Evolutionary conservation across 2,888 invertebrate species (phyloP), one percentile per base, ranked within the genome.

Genomic region (Drosophila pullipes): DNA sequence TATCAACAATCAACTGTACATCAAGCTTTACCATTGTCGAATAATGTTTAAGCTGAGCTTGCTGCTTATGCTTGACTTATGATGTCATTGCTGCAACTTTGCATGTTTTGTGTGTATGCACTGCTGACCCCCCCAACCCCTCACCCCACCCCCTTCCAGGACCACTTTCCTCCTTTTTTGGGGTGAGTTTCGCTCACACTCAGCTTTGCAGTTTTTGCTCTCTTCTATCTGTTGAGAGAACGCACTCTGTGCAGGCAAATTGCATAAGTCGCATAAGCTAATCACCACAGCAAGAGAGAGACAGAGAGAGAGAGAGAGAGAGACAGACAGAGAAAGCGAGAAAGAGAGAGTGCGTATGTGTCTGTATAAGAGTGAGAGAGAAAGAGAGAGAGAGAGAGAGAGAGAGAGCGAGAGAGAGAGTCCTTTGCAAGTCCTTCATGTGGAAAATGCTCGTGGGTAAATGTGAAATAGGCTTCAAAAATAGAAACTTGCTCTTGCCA

Each of bases 191-290:
- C 22, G 41, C 55, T 69, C 78, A 11, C 55, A 22, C 68, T 50
- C 44, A 18, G 49, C 25, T 54, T 16, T 57, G 39, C n/a, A 28
- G 37, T 30, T 39, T 30, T 39, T 4, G n/a, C 35, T 54, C 39
- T 35, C 44, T 47, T 25, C 47, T 25, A 25, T 16, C 25, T 25
- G 25, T 16, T 28, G n/a, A 35, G 39, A 59, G 30, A 44, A 39
- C 49, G 60, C 61, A 10, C 16, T 37, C 18, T 66, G 59, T 77
- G 74, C 80, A 82, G 64, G 76, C 82, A 68, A 84, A 87, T 87
- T 87, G 91, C 87, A 91, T 89, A 87, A 86, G 84, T 76, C 76
- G 74, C 77, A 72, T 77, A 82, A 79, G 89, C 87, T 84, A 85
- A 89, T 83, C 74, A 65, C 77, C 77, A 59, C 69, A 59, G 50